Evolutionary conservation across 2,888 invertebrate species (phyloP).

Genomic region (Agrotis clavis): DNA sequence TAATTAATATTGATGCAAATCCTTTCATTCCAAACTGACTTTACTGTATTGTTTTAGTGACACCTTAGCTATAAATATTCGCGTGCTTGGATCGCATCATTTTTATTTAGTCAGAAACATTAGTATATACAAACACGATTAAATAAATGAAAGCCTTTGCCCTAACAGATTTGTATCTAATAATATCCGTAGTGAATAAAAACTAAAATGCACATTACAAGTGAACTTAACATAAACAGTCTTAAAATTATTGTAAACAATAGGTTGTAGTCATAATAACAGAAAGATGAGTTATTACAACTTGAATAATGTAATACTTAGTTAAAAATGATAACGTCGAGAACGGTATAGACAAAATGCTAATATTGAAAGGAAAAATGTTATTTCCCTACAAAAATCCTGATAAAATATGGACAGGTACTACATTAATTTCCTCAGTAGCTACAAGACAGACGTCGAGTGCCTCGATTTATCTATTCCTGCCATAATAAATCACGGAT

Average conservation of each 20-base stretch:
- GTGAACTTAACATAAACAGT: conserved; percentile 72
- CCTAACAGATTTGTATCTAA: conserved; percentile 7
- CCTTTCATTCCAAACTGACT: neutral
- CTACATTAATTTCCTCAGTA: too few species aligned
- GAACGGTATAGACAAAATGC: neutral
- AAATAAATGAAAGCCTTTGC: conserved; percentile 31
- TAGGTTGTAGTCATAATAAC: conserved; percentile 22
- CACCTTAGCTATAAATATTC: neutral
- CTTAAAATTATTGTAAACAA: conserved; percentile 71
- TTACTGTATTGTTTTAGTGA: neutral
- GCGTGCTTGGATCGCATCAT: conserved; percentile 12
- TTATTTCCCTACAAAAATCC: neutral
- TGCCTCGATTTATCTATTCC: neutral
- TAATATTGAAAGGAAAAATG: neutral
- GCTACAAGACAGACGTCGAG: neutral
- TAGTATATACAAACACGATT: conserved; percentile 55
- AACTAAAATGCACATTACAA: conserved; percentile 67
- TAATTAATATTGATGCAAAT: conserved; percentile 11
- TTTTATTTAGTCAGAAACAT: conserved; percentile 27
- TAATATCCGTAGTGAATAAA: conserved; percentile 44
- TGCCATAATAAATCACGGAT: too few species aligned
- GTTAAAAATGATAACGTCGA: neutral
- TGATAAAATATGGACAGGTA: neutral
- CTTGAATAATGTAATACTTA: conserved; percentile 15
- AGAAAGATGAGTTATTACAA: neutral